These are phyloP conservation scores for Pteropus alecto DNA, from an alignment of 2,113 vertebrate genomes.

Conservation along the genomic window DNA sequence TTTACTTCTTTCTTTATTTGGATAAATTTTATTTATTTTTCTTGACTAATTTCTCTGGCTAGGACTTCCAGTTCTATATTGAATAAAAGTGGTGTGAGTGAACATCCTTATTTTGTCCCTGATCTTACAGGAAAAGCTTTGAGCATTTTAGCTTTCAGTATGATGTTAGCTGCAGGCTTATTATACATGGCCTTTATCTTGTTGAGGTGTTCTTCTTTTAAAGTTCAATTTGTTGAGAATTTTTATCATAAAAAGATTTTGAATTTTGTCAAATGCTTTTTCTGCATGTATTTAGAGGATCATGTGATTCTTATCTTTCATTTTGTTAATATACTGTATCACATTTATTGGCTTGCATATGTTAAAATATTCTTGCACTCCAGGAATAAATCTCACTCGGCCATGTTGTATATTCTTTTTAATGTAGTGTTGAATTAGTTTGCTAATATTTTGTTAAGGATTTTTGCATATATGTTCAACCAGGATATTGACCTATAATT, in stretches of 20 bases:
- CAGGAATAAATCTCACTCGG: neutral
- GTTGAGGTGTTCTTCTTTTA: neutral
- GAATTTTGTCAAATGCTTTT: neutral
- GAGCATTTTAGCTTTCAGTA: neutral
- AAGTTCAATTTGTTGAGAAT: neutral
- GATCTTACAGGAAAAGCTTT: neutral
- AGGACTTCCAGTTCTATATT: neutral
- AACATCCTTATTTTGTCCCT: neutral
- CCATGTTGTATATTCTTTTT: neutral
- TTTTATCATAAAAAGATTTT: neutral
- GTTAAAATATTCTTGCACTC: neutral
- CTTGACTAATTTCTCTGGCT: neutral
- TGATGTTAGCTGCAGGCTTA: neutral
- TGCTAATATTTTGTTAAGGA: neutral
- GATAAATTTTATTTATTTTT: neutral
- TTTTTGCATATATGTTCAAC: neutral
- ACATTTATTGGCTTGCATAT: neutral
- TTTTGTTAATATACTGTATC: neutral
- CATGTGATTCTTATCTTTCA: neutral
- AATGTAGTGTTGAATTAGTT: neutral
- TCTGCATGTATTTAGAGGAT: neutral
- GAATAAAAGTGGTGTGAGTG: neutral
- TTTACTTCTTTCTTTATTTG: neutral
- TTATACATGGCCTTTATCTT: neutral
- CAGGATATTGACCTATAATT: neutral